Evolutionary conservation across 2,113 vertebrate genomes (phyloP).

Genomic region (Rattus norvegicus): DNA sequence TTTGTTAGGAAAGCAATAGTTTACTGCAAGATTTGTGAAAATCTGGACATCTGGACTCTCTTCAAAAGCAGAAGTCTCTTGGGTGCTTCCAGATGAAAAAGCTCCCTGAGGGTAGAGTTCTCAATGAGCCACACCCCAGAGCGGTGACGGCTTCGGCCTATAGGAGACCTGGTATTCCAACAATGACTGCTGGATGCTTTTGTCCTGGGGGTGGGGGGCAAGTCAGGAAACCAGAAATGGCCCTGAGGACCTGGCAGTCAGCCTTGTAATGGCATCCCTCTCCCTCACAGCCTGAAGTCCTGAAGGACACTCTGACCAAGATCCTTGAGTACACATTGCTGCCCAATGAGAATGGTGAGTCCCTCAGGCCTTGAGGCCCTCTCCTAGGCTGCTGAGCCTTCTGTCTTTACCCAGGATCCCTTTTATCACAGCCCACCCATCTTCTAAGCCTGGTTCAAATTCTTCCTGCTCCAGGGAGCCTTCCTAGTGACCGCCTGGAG

Average conservation of each 20-base stretch:
- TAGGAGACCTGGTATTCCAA: neutral
- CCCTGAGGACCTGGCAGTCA: neutral
- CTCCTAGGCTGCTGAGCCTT: neutral
- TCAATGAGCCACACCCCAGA: neutral
- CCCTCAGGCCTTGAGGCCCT: neutral
- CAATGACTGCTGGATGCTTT: neutral
- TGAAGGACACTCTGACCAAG: neutral
- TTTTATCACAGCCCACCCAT: neutral
- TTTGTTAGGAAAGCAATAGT: neutral
- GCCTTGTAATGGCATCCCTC: neutral
- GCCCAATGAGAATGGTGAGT: conserved; percentile 69
- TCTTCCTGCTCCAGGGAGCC: neutral
- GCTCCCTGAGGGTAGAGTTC: neutral
- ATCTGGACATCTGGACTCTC: neutral
- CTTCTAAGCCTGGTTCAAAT: neutral
- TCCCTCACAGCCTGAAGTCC: conserved; percentile 65
- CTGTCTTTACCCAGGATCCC: neutral
- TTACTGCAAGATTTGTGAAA: neutral
- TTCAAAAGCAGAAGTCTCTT: neutral
- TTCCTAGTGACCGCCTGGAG: neutral
- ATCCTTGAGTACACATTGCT: conserved; percentile 51
- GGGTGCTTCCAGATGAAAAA: neutral
- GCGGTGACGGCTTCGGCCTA: neutral
- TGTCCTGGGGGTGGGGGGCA: neutral
- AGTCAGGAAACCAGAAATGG: no score